Base-by-base conservation (phyloP, 2,113 vertebrate genomes). In the Promerops cafer region DNA sequence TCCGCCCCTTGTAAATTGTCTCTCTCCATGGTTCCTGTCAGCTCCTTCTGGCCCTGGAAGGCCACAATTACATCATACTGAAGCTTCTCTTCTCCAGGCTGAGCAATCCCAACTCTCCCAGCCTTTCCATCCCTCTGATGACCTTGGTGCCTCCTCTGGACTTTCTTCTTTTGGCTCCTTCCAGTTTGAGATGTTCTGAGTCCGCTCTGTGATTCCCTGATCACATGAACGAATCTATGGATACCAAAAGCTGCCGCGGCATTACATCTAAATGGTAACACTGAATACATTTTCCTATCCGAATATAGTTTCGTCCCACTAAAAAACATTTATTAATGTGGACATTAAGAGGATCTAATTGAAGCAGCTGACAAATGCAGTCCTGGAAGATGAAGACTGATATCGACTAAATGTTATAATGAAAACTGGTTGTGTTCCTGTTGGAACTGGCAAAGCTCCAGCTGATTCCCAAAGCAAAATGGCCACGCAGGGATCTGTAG, bases 321-420 rank as follows among this genome's bases (percentile, higher is more conserved):
- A 57, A 89, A 49, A 42, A 56, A 33, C 16, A 30, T 87, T 93
- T 40, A 96, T 91, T 85, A 80, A 70, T 1, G 6, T 53, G 47
- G 90, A 83, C 63, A 52, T 85, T 80, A 77, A 61, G 74, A 74
- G 40, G 47, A 42, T 50, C 74, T 89, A 91, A 91, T 69, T 87
- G 63, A 93, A 88, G 66, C 30, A 87, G 72, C 69, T 89, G 89
- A 52, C 91, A 95, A 76, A 87, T 33, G 27, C 61, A 84, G 56
- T 90, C 27, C 59, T 83, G 39, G 31, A n/a, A 77, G 37, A 91
- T 70, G 42, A 69, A 91, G 81, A 61, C 26, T 61, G 91, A 88
- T 50, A 44, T 7, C 2, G 8, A 39, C 63, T n/a, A 47, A 65
- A 84, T 2, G 47, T 47, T 82, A 26, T 69, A 49, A 83, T 30